Evolutionary conservation across 2,888 invertebrate species (phyloP), one percentile per base, ranked within the genome.

Genomic region (Pecten maximus): DNA sequence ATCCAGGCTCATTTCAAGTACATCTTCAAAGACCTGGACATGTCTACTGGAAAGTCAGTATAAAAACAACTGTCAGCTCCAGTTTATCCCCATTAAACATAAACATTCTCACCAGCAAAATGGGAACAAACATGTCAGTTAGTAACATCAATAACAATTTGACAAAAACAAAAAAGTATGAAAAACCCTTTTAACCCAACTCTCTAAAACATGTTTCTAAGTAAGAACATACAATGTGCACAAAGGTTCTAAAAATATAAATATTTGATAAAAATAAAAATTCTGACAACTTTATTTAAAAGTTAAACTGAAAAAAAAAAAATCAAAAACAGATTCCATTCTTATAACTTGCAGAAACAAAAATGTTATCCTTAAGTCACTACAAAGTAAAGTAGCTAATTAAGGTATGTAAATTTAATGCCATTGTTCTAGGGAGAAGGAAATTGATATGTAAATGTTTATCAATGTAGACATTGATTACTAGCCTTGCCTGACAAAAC

Each of bases 361-460:
- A 23, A n/a, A n/a, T n/a, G n/a, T n/a, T 10, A 28, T 4, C 74
- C 12, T 10, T 12, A 0, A 74, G 74, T 35, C 35, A 74, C 35
- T 74, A 74, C 35, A 28, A 10, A 35, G n/a, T 10, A 35, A 35
- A 23, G 35, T 74, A 74, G 15, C 74, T 35, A 28, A 74, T 74
- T 74, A 74, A 12, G 74, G 19, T 74, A 74, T 74, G 74, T 74
- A 74, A 74, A 74, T 74, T 74, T 2, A 12, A 28, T 35, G 35
- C 6, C 74, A 74, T 74, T 74, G 74, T 74, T 74, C 16, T 74
- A 74, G 35, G 74, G 74, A 35, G 12, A 35, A 28, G 74, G 74
- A 74, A 74, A 74, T 74, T 74, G 74, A 74, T 74, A 54, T 54
- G 50, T 54, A 74, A 74, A 74, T 74, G 74, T 74, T 74, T 74